Base-by-base conservation (phyloP, 2,113 vertebrate species). In the Felis catus region DNA sequence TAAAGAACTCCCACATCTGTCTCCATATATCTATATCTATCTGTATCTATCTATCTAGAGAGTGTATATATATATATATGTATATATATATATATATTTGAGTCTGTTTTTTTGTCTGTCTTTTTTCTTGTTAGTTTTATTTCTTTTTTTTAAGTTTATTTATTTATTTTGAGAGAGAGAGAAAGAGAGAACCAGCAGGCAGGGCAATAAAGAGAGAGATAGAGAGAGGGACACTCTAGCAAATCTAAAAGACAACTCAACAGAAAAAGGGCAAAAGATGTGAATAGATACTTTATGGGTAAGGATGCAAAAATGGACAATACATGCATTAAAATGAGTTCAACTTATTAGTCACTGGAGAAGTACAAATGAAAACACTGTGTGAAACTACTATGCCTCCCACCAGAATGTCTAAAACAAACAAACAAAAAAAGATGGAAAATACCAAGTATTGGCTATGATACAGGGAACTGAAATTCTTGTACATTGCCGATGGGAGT, bases 231-330 rank as follows among this genome's bases (percentile, higher is more conserved):
- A 45, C 45, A 45, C 63, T 88, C 48, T 31, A 74, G 23, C 21
- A 90, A 82, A 83, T 39, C 45, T 79, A 31, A 66, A 83, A 53
- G 58, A 85, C 29, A 91, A 84, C 23, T 94, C 65, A 89, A 6
- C 58, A 45, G 55, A 70, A 86, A 83, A 96, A 89, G 15, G 33
- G 13, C 31, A 82, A 81, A 94, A 61, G 0, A 25, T 39, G 3
- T 71, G 21, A 39, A 88, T 23, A 79, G 12, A 87, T 8, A 76
- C 29, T 87, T 88, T 78, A 71, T 31, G 23, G 65, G 66, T 76
- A 13, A 94, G 23, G 48, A 79, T 83, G 9, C 9, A 96, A 97
- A 97, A 88, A 79, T 66, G 68, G 16, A 51, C 48, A 96, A 15
- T 82, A 53, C 13, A 4, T 65, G 21, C 71, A 76, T 68, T 91